phyloP scores from a whole-genome alignment of 2,888 invertebrate genomes.

The Ditula angustiorana region DNA sequence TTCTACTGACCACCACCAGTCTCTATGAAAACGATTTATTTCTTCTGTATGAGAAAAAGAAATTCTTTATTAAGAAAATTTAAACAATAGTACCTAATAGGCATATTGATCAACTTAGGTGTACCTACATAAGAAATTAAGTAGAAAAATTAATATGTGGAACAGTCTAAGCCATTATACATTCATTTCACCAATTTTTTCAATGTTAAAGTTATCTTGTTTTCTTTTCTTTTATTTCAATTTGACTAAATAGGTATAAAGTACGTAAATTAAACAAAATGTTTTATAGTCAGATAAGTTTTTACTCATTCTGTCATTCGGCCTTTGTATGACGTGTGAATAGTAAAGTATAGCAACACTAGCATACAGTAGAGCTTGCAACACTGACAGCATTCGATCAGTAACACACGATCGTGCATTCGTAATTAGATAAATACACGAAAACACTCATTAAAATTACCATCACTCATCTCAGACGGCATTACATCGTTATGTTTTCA shows the following conservation, averaged over 20 bases:
- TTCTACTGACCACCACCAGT: background rate
- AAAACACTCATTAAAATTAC: slow-evolving; percentile 58
- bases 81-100: slow-evolving; percentile 9
- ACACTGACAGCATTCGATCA: slow-evolving; percentile 66
- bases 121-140: slow-evolving; percentile 12
- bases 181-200: slow-evolving; percentile 54
- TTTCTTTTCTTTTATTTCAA: background rate
- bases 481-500: slow-evolving; percentile 36
- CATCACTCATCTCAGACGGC: slow-evolving; percentile 50
- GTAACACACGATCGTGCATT: slow-evolving; percentile 60
- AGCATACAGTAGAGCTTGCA: slow-evolving; percentile 76
- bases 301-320: slow-evolving; percentile 45
- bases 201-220: slow-evolving; percentile 2
- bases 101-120: slow-evolving; percentile 12
- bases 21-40: background rate
- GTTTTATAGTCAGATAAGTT: background rate
- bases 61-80: slow-evolving; percentile 55
- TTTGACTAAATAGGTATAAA: background rate
- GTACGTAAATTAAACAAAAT: background rate
- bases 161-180: slow-evolving; percentile 66
- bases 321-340: slow-evolving; percentile 62
- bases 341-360: slow-evolving; percentile 62
- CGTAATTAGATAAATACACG: slow-evolving; percentile 46
- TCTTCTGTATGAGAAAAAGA: slow-evolving; percentile 56
- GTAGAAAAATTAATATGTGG: slow-evolving; percentile 45